A percentile compares a stretch with the other conserved stretches of the same genome.
Conservation (phyloP, 2,797 vertebrate genomes). For the Poeciliopsis infans region DNA sequence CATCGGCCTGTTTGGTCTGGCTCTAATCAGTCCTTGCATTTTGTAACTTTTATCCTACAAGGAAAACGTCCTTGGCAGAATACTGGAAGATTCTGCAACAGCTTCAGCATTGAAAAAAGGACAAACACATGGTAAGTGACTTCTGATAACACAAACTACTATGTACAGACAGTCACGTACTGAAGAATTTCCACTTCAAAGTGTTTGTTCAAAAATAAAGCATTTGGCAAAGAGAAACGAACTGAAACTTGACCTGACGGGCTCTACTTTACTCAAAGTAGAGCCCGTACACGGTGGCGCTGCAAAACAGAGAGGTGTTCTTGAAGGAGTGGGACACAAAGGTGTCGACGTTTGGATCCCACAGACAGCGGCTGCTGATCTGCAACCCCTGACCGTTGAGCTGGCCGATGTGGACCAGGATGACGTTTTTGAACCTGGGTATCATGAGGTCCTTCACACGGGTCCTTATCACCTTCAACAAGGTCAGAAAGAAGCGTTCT, state of each 20-base stretch:
- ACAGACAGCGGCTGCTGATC: constrained; percentile 89
- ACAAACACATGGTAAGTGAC: too few relatives aligned
- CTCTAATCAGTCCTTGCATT: too few relatives aligned
- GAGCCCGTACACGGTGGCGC: constrained; percentile 87
- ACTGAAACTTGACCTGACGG: neutral
- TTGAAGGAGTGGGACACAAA: constrained; percentile 85
- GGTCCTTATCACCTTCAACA: constrained; percentile 84
- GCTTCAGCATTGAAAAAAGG: too few relatives aligned
- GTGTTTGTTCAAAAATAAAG: constrained; percentile 28
- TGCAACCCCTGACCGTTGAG: constrained; percentile 84
- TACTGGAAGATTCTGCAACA: too few relatives aligned
- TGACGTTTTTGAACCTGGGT: constrained; percentile 88
- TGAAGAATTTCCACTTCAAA: neutral
- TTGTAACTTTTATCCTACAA: too few relatives aligned
- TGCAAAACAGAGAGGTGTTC: constrained; percentile 87
- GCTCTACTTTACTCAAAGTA: constrained; percentile 83
- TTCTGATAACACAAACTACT: too few relatives aligned
- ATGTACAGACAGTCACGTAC: too few relatives aligned
- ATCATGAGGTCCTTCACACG: constrained; percentile 87
- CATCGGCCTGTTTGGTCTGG: constrained; percentile 16
- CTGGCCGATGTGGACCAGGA: constrained; percentile 88
- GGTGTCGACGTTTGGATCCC: constrained; percentile 85
- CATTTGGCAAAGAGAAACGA: neutral
- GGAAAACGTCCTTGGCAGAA: too few relatives aligned
- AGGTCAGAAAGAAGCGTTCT: neutral